Base-by-base conservation (phyloP, 2,888 invertebrate genomes). In the Rhagonycha lutea region DNA sequence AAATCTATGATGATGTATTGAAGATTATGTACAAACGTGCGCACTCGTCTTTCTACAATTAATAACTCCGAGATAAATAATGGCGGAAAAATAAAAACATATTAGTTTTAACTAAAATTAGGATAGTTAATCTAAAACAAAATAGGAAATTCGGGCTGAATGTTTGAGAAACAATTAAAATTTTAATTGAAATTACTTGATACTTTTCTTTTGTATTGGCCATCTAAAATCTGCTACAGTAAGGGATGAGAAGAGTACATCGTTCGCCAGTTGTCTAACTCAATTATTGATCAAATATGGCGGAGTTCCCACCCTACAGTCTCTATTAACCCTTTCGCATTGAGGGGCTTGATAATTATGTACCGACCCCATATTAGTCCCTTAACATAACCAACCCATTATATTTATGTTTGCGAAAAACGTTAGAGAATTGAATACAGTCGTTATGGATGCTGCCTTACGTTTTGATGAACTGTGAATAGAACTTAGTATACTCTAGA, bases 221-320 rank as follows among this genome's bases (percentile, higher is more conserved):
- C 69, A 74, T 75, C 75, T 62, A 67, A 70, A 75, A 72, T 72
- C 72, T 68, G 77, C 72, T 74, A 69, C 82, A 82, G 82, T 80
- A 83, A 84, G 82, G 84, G 85, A 84, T 85, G 85, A 83, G 85
- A 80, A 80, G 84, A 86, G 85, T 84, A 86, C 85, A 85, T 85
- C 85, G 86, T 87, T 86, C 86, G 86, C 85, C 86, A 87, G 88
- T 87, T 87, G 87, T 86, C 87, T 86, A 87, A 87, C 87, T 87
- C 86, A 87, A 88, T 88, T 88, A 88, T 88, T 87, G 88, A 88
- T 88, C 86, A 88, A 88, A 88, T 87, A 88, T 88, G 87, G 87
- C 88, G 87, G 85, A 83, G 85, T 86, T 86, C 86, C 86, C 86
- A 86, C 86, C 87, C 86, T 85, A 85, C 84, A 83, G 85, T 84